Conservation (phyloP, 2,797 vertebrate genomes). For the Muscicapa comitata region DNA sequence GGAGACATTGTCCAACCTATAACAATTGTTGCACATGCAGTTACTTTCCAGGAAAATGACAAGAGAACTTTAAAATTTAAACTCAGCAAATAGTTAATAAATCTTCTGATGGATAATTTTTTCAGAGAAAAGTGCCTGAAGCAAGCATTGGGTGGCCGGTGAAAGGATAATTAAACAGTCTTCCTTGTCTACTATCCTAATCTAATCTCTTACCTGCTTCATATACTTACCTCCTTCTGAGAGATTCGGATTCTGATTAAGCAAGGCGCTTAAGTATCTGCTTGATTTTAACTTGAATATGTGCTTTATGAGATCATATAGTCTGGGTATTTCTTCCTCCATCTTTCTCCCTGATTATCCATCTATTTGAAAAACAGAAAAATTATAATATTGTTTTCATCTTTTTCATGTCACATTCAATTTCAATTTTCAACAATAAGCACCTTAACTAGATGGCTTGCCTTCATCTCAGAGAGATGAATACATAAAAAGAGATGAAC, state of each 20-base stretch:
- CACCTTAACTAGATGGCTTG: neutral
- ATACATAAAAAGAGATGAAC: neutral
- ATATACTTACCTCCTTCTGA: neutral
- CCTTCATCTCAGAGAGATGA: neutral
- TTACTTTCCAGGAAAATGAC: neutral
- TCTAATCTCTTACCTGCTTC: neutral
- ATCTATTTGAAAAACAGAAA: neutral
- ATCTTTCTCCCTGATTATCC: neutral
- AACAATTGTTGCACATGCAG: neutral
- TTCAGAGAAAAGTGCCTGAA: slow-evolving; percentile 4
- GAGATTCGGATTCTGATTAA: slow-evolving; percentile 9
- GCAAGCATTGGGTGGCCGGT: neutral
- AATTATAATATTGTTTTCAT: neutral
- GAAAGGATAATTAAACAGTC: neutral
- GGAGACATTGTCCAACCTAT: neutral
- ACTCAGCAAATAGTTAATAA: slow-evolving; percentile 28
- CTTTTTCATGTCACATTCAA: neutral
- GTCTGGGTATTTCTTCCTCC: neutral
- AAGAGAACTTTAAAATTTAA: slow-evolving; percentile 19
- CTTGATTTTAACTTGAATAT: neutral
- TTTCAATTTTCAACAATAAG: neutral
- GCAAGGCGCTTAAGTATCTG: neutral
- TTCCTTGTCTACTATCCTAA: neutral
- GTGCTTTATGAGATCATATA: neutral
- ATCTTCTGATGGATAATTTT: slow-evolving; percentile 12